Evolutionary conservation across 2,888 invertebrate genomes (phyloP), one percentile per base, ranked within the genome.

Genomic region (Taphrorychus bicolor): DNA sequence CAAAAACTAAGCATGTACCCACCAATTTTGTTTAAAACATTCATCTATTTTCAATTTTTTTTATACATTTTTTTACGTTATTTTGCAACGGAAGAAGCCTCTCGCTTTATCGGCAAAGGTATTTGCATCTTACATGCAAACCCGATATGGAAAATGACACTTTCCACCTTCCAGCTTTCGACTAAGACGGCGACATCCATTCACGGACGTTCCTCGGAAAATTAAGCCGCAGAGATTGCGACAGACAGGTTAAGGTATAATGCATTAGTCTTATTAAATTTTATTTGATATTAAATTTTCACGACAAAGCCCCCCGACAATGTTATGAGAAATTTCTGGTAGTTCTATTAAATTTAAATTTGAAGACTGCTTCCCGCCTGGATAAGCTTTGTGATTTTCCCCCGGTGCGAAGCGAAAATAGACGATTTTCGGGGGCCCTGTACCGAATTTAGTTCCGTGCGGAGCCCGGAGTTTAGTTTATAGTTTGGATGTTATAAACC

Each of bases 231-330:
- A 42, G 45, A 45, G 22, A 19, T 16, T 63, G 22, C 62, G 62
- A 63, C 62, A 63, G 56, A 23, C 62, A 63, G 56, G 56, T 56
- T 57, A 48, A 45, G 62, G 62, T 63, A 57, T 63, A 58, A 58
- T 58, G 64, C 65, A 65, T 66, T 66, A 66, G 60, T 60, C 60
- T 59, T 66, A 66, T 66, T 66, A 66, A 66, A 66, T 66, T 66
- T 61, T 66, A 60, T 66, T 66, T 61, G 58, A 66, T 66, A 66
- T 66, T 61, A 61, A 61, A 66, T 58, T 61, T 66, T 60, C 66
- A 66, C 40, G 49, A 60, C 60, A 60, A 66, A 59, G 60, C 60
- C 19, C 57, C n/a, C 56, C 48, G 65, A 60, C 59, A 66, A 56
- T 60, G 59, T 66, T 60, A 66, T 41, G 49, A 51, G 56, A 60